Conservation (phyloP, 2,888 invertebrate genomes). For the Morpho helenor region DNA sequence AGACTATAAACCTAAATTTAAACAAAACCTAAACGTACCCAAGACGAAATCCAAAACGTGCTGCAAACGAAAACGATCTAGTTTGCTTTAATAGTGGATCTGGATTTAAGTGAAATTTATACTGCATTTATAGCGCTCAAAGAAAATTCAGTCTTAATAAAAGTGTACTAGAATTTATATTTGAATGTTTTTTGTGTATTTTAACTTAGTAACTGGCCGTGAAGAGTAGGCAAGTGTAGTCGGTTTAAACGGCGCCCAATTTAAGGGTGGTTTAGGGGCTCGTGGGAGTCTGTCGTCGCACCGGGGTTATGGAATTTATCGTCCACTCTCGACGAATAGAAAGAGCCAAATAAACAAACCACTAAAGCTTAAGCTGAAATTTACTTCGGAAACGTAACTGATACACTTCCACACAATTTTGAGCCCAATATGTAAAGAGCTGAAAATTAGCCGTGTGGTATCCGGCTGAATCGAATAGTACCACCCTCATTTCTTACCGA, state of each 20-base stretch:
- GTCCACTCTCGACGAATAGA: conserved; percentile 6
- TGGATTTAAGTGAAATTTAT: conserved; percentile 26
- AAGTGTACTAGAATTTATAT: background rate
- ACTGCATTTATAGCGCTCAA: conserved; percentile 1
- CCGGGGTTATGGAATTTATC: conserved; percentile 14
- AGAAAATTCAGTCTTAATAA: background rate
- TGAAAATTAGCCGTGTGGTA: no score
- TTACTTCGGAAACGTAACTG: background rate
- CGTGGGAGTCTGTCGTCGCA: conserved; percentile 25
- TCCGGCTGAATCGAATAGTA: no score
- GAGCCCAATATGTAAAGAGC: no score
- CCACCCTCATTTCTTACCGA: no score
- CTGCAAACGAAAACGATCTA: conserved; percentile 24
- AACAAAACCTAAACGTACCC: no score
- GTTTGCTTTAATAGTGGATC: conserved; percentile 25
- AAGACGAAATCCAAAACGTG: conserved; percentile 19
- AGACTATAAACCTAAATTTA: no score
- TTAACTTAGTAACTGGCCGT: conserved; percentile 9
- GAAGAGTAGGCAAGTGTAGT: conserved; percentile 21
- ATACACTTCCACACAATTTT: no score
- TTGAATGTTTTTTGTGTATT: background rate
- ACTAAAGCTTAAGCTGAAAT: conserved; percentile 3
- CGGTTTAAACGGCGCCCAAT: conserved; percentile 29
- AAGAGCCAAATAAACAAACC: conserved; percentile 7
- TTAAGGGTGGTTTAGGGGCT: conserved; percentile 28